These are phyloP conservation scores for Cerastis rubricosa DNA, from an alignment of 2,888 invertebrate species.

Conservation along the genomic window DNA sequence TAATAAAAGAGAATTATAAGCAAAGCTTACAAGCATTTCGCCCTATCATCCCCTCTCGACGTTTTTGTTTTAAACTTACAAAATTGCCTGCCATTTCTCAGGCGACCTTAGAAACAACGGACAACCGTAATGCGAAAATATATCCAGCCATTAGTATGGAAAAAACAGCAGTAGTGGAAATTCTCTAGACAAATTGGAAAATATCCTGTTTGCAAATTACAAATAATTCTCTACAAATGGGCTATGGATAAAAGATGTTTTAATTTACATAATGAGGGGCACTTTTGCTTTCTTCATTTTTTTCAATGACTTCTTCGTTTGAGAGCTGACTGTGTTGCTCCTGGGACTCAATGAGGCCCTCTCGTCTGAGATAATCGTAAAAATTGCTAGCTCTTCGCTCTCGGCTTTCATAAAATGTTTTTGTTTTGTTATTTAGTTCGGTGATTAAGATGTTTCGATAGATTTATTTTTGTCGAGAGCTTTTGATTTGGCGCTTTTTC, in stretches of 20 bases:
- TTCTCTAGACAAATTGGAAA: conserved; percentile 81
- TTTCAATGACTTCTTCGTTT: conserved; percentile 64
- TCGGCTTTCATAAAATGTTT: conserved; percentile 53
- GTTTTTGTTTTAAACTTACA: conserved; percentile 71
- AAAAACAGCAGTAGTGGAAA: conserved; percentile 70
- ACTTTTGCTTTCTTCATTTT: conserved; percentile 81
- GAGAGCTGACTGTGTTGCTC: conserved; percentile 60
- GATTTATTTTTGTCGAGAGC: conserved; percentile 21
- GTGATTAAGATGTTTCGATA: conserved; percentile 13
- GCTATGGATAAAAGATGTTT: conserved; percentile 84
- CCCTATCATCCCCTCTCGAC: conserved; percentile 56
- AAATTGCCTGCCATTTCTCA: conserved; percentile 75
- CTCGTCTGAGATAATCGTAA: conserved; percentile 74
- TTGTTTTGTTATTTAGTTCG: conserved; percentile 34
- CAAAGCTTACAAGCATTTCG: conserved; percentile 50
- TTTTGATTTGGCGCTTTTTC: conserved; percentile 17
- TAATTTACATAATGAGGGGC: conserved; percentile 85
- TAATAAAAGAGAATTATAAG: conserved; percentile 64
- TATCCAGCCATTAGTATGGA: conserved; percentile 75
- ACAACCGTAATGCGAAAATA: conserved; percentile 78
- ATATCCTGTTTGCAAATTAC: conserved; percentile 83
- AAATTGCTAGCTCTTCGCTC: conserved; percentile 70
- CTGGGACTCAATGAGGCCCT: conserved; percentile 73
- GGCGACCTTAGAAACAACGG: conserved; percentile 73
- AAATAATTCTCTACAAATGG: conserved; percentile 83